Evolutionary conservation across 2,888 invertebrate genomes (phyloP), one percentile per base, ranked within the genome.

Genomic region (Helleia helle): DNA sequence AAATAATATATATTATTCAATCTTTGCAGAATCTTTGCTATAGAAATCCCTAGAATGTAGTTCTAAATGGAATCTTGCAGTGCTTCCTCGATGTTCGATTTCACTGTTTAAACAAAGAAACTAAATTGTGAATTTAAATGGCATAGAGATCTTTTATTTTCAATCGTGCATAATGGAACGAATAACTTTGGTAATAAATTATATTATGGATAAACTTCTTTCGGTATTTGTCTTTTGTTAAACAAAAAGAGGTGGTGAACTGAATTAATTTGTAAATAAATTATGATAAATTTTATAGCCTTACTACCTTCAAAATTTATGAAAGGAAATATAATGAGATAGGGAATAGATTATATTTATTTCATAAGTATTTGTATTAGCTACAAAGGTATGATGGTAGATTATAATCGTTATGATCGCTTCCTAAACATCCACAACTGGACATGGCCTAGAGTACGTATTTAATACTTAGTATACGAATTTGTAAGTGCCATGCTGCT

Each of bases 21-120:
- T 70, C n/a, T n/a, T n/a, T n/a, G n/a, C n/a, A n/a, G n/a, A n/a
- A 70, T 64, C 58, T 60, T 50, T 45, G 50, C 55, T 49, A 48
- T 51, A 51, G 50, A 54, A 56, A 55, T 44, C 39, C 53, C 56
- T 58, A 54, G 54, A 56, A 62, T 56, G 56, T 59, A 59, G 58
- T 58, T 59, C 55, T 51, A 54, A 69, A 65, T 60, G 54, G 60
- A 70, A 62, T 68, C 62, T 66, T 69, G 61, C 69, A 64, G 65
- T 47, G 61, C 58, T 63, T 63, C 67, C 61, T 56, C 55, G 49
- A 63, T 66, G 70, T 75, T 65, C 69, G 72, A 74, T 75, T 69
- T 65, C 65, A 59, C 70, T 70, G 71, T 73, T 76, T 69, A 71
- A 73, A 73, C 64, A 73, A 67, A 52, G 62, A 57, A 65, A 74